These are phyloP conservation scores for Oenanthe melanoleuca DNA, from an alignment of 2,113 vertebrate species.

Conservation along the genomic window DNA sequence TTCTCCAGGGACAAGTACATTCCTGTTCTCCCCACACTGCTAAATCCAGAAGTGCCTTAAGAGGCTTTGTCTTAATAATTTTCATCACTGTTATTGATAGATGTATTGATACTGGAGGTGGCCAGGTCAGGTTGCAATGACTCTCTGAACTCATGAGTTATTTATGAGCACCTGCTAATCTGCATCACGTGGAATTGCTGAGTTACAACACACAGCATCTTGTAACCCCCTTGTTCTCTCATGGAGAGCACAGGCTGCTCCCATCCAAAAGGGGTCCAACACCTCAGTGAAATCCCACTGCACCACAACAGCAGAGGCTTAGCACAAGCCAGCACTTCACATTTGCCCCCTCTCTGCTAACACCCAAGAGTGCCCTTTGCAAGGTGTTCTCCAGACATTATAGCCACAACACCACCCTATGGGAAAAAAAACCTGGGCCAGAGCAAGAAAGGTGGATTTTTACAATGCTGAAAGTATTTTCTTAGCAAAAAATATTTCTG, in stretches of 20 bases:
- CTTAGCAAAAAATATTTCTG: background rate
- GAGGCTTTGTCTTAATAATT: conserved; percentile 6
- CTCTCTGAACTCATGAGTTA: conserved; percentile 15
- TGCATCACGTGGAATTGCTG: background rate
- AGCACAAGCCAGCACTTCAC: background rate
- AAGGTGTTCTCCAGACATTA: background rate
- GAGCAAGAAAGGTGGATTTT: background rate
- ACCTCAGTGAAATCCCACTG: background rate
- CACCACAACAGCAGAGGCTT: background rate
- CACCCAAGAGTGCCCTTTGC: background rate
- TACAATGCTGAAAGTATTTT: background rate
- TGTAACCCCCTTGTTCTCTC: background rate
- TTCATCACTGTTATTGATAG: conserved; percentile 32
- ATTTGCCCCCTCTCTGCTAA: background rate
- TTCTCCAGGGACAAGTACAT: background rate
- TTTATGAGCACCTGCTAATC: conserved; percentile 19
- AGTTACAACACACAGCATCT: background rate
- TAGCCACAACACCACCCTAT: background rate
- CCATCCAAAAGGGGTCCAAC: background rate
- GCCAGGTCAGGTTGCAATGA: background rate
- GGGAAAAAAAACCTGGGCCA: background rate
- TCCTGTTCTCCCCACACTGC: background rate
- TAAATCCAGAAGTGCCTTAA: conserved; percentile 22
- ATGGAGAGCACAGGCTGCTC: background rate
- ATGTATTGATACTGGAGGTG: conserved; percentile 15